These are phyloP conservation scores for Myocastor coypus DNA, from an alignment of 2,113 vertebrate species.

Conservation along the genomic window DNA sequence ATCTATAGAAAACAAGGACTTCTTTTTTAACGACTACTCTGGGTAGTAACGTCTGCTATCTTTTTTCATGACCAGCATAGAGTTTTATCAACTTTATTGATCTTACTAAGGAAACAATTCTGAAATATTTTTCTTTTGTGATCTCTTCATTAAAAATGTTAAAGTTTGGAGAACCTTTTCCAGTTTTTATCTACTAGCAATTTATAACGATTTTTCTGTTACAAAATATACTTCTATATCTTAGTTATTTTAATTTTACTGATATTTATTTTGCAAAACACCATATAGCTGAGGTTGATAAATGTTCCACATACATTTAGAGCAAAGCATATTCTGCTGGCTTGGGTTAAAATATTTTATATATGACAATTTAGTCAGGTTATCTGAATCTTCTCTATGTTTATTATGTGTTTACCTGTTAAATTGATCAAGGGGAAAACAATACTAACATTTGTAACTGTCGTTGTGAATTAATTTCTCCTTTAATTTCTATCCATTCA, in stretches of 20 bases:
- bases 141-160: not conserved
- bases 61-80: not conserved
- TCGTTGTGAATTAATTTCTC: conserved; percentile 9
- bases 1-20: not conserved
- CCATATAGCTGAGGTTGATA: too few species aligned
- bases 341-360: not conserved
- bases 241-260: not conserved
- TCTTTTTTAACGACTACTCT: not conserved
- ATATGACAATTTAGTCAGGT: not conserved
- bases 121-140: not conserved
- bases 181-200: not conserved
- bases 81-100: conserved; percentile 25
- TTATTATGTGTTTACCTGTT: not conserved
- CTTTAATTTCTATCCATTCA: not conserved
- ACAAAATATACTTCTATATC: not conserved
- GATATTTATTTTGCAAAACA: not conserved
- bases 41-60: not conserved
- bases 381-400: not conserved
- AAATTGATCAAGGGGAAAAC: not conserved
- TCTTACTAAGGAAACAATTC: not conserved
- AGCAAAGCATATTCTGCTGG: not conserved
- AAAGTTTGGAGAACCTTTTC: not conserved
- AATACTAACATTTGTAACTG: not conserved
- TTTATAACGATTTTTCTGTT: not conserved
- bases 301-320: not conserved